phyloP scores from a whole-genome alignment of 2,113 vertebrate genomes.

The Atherinomorus stipes region DNA sequence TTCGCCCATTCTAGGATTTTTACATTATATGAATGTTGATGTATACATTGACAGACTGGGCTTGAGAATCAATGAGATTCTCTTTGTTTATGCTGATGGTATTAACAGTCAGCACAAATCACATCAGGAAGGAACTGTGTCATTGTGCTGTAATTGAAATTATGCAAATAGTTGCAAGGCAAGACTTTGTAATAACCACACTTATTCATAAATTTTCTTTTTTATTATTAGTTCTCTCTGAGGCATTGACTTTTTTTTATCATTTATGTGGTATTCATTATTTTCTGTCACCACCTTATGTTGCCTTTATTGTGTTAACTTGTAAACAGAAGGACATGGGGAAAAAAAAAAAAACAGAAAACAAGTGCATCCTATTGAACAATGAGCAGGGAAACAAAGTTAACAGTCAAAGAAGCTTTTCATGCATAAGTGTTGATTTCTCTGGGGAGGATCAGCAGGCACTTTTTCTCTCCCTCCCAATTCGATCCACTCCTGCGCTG shows the following conservation, averaged over 20 bases:
- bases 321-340: constrained; percentile 65
- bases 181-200: constrained; percentile 70
- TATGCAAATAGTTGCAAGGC: constrained; percentile 78
- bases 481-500: constrained; percentile 74
- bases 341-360: constrained; percentile 11
- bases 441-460: constrained; percentile 77
- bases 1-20: constrained; percentile 12
- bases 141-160: constrained; percentile 80
- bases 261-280: constrained; percentile 66
- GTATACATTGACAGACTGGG: constrained; percentile 52
- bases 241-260: constrained; percentile 54
- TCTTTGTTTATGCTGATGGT: constrained; percentile 79
- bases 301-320: constrained; percentile 60
- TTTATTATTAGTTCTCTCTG: constrained; percentile 68
- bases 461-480: constrained; percentile 73
- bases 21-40: constrained; percentile 36
- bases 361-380: constrained; percentile 71
- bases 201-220: constrained; percentile 74
- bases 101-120: constrained; percentile 81
- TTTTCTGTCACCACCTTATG: constrained; percentile 68
- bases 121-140: constrained; percentile 78
- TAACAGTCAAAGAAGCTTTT: constrained; percentile 80
- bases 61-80: constrained; percentile 54
- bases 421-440: constrained; percentile 82
- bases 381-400: constrained; percentile 75